Conservation (phyloP, 2,113 vertebrate species). For the Alethe castanea region DNA sequence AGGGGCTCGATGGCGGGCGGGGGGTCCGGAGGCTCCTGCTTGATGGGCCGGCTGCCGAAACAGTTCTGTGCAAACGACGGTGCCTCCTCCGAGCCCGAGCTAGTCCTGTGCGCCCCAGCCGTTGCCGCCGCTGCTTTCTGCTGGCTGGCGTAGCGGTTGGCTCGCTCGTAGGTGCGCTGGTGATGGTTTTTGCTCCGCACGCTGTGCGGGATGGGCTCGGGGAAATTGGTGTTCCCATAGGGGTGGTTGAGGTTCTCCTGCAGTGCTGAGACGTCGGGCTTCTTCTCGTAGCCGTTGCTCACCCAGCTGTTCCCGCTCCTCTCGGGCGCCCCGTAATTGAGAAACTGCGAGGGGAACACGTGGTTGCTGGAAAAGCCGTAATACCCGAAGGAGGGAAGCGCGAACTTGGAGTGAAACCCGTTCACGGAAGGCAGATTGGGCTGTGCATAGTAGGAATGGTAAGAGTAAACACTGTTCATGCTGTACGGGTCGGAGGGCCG, state of each 20-base stretch:
- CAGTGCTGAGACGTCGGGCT: slow-evolving; percentile 82
- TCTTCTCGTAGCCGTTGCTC: slow-evolving; percentile 79
- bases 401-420: slow-evolving; percentile 89
- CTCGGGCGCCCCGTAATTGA: slow-evolving; percentile 79
- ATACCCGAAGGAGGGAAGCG: slow-evolving; percentile 86
- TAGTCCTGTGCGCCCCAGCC: slow-evolving; percentile 52
- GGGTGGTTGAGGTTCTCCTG: slow-evolving; percentile 81
- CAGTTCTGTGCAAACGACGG: slow-evolving; percentile 74
- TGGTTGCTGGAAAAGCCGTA: slow-evolving; percentile 86
- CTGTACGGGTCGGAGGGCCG: slow-evolving; percentile 88
- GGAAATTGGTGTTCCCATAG: slow-evolving; percentile 70
- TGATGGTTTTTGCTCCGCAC: slow-evolving; percentile 69
- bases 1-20: slow-evolving; percentile 70
- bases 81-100: slow-evolving; percentile 66
- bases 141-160: slow-evolving; percentile 66
- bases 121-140: background rate
- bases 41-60: slow-evolving; percentile 78
- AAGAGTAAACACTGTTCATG: slow-evolving; percentile 86
- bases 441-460: slow-evolving; percentile 94
- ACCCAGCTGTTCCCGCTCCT: slow-evolving; percentile 68
- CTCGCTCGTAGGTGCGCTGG: slow-evolving; percentile 76
- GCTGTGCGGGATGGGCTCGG: slow-evolving; percentile 65
- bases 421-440: slow-evolving; percentile 88
- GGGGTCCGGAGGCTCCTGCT: slow-evolving; percentile 89
- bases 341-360: slow-evolving; percentile 85